Conservation (phyloP, 2,113 vertebrate genomes). For the Ginglymostoma cirratum region DNA sequence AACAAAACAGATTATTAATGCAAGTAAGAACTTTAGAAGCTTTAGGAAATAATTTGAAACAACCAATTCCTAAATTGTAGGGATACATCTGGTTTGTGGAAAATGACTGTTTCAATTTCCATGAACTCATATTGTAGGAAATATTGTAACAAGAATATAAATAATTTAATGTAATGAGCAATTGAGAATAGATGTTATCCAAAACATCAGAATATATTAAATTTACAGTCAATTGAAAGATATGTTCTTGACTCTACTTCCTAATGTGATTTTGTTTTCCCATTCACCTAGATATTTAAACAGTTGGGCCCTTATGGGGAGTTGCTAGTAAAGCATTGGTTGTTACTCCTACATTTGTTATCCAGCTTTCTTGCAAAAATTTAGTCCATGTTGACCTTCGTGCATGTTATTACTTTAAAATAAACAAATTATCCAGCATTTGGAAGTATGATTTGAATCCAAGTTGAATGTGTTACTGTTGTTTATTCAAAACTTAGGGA, state of each 20-base stretch:
- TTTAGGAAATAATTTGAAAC: background rate
- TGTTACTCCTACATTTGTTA: background rate
- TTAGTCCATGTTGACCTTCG: background rate
- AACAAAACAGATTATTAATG: slow-evolving; percentile 41
- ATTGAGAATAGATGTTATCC: background rate
- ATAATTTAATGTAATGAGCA: background rate
- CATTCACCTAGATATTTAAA: background rate
- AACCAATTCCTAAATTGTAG: background rate
- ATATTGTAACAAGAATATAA: background rate
- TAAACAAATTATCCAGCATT: background rate
- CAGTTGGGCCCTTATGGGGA: background rate
- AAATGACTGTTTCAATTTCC: background rate
- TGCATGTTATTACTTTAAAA: background rate
- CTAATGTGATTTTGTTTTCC: background rate
- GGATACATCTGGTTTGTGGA: background rate
- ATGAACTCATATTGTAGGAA: background rate
- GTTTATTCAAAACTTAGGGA: background rate
- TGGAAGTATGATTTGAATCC: background rate
- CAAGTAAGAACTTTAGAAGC: background rate
- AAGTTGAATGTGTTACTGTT: background rate
- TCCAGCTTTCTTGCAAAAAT: background rate
- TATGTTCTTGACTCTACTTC: background rate
- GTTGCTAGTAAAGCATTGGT: background rate
- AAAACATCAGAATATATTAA: background rate
- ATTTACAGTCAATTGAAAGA: background rate